phyloP scores from a whole-genome alignment of 1,140 invertebrate genomes.

The Papilio xuthus region DNA sequence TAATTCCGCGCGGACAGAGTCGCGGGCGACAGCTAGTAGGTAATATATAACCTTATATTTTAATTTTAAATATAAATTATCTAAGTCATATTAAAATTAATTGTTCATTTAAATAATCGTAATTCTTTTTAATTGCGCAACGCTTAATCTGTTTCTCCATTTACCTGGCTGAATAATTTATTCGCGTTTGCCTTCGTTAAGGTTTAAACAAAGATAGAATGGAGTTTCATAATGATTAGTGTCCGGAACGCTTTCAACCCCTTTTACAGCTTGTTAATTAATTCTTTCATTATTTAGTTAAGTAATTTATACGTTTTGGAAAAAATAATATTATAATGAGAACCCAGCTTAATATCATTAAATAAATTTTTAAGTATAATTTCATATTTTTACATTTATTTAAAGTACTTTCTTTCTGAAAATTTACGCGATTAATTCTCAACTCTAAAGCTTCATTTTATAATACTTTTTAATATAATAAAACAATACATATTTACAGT shows the following conservation, averaged over 20 bases:
- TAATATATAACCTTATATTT: too few species aligned
- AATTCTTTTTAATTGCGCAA: conserved; percentile 3
- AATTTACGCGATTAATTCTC: too few species aligned
- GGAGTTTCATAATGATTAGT: neutral
- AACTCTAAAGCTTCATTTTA: too few species aligned
- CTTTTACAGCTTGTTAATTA: neutral
- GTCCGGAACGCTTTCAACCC: neutral
- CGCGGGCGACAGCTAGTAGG: too few species aligned
- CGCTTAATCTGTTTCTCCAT: conserved; percentile 2
- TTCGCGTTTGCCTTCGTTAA: neutral
- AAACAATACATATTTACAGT: too few species aligned
- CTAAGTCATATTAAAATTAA: neutral
- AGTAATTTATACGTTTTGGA: neutral
- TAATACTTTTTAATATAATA: too few species aligned
- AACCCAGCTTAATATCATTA: neutral
- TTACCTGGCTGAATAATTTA: conserved; percentile 1
- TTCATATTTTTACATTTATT: neutral
- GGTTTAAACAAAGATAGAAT: conserved; percentile 1
- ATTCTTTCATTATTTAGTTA: conserved; percentile 4
- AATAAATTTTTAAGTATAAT: neutral
- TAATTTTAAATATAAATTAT: neutral
- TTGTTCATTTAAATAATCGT: neutral
- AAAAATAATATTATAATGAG: neutral
- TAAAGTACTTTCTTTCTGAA: too few species aligned
- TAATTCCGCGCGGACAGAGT: too few species aligned